Conservation (phyloP, 2,113 vertebrate species). For the Aegypius monachus region DNA sequence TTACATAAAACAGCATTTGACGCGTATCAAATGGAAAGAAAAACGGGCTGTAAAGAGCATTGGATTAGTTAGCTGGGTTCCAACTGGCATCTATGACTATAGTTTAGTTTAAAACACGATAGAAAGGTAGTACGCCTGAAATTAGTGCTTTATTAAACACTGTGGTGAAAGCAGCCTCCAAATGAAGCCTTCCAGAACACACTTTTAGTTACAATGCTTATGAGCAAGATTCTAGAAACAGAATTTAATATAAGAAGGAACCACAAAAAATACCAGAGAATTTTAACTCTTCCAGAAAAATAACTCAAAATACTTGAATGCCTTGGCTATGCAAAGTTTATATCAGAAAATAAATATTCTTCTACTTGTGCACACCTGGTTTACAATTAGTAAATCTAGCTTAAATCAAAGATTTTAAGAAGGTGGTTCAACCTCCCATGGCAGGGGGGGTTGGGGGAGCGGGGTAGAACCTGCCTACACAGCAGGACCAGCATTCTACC, state of each 20-base stretch:
- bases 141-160: not conserved
- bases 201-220: not conserved
- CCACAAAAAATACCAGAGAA: not conserved
- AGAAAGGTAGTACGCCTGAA: not conserved
- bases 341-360: not conserved
- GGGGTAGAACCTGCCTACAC: not conserved
- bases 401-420: not conserved
- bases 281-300: not conserved
- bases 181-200: not conserved
- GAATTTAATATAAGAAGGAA: not conserved
- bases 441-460: no score
- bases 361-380: not conserved
- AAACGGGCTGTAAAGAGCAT: constrained; percentile 85
- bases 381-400: not conserved
- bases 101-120: not conserved
- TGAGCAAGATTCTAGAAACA: not conserved
- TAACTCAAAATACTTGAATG: not conserved
- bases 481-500: not conserved
- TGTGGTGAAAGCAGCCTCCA: not conserved
- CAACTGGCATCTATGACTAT: not conserved
- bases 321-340: not conserved
- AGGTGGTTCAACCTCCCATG: not conserved
- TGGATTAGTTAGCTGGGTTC: not conserved
- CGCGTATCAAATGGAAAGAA: constrained; percentile 99
- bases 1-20: constrained; percentile 99